A percentile compares a stretch with the other conserved stretches of the same genome.
These are phyloP conservation scores for Eriosoma lanigerum DNA, from an alignment of 1,140 invertebrate genomes.

Conservation along the genomic window DNA sequence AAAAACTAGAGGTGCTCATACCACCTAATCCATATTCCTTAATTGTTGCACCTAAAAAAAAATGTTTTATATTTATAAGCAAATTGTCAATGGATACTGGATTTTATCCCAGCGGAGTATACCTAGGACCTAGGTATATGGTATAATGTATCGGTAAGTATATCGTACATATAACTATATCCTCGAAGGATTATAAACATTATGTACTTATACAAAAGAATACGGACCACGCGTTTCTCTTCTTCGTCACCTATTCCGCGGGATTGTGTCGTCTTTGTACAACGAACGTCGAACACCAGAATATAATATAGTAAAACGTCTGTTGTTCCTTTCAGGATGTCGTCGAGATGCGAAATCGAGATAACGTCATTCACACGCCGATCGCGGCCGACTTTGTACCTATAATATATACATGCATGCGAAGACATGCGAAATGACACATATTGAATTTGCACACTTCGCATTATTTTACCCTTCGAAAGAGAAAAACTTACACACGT, in stretches of 20 bases:
- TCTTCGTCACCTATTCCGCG: constrained; percentile 16
- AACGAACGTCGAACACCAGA: not conserved
- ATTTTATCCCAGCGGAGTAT: constrained; percentile 23
- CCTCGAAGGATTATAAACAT: too few species aligned
- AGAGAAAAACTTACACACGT: constrained; percentile 5
- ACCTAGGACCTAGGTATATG: too few species aligned
- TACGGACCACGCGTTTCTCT: too few species aligned
- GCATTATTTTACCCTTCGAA: not conserved
- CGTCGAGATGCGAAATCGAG: constrained; percentile 5
- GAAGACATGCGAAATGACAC: constrained; percentile 25
- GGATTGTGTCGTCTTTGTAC: not conserved
- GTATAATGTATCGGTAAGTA: not conserved
- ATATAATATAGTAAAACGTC: not conserved
- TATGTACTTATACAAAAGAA: too few species aligned
- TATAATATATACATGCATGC: too few species aligned
- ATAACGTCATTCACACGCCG: constrained; percentile 39
- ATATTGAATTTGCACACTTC: constrained; percentile 36
- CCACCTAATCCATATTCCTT: too few species aligned
- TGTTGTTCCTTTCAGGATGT: not conserved
- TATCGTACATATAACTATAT: not conserved
- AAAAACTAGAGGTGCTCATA: too few species aligned
- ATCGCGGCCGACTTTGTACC: not conserved
- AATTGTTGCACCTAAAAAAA: too few species aligned
- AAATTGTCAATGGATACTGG: too few species aligned
- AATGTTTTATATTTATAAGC: too few species aligned